A percentile compares a stretch with the other conserved stretches of the same genome.
phyloP scores from a whole-genome alignment of 2,797 vertebrate species.

The Pempheris klunzingeri region DNA sequence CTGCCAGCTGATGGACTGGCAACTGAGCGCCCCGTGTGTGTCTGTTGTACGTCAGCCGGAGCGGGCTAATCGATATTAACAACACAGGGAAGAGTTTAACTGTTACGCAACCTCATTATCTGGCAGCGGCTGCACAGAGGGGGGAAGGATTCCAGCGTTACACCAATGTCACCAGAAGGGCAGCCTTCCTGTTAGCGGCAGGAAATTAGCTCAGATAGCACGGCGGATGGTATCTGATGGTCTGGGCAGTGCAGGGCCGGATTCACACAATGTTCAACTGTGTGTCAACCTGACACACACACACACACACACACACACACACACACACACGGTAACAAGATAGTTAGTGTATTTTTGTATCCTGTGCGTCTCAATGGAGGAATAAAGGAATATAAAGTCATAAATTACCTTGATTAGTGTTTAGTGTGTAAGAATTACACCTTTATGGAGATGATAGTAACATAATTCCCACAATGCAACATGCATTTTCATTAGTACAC shows the following conservation, averaged over 20 bases:
- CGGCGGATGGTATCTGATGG: conserved; percentile 17
- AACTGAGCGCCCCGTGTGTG: conserved; percentile 43
- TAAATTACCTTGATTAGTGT: neutral
- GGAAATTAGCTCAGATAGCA: conserved; percentile 55
- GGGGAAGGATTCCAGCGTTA: conserved; percentile 30
- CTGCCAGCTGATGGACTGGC: conserved; percentile 71
- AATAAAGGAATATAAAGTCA: neutral
- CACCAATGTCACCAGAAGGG: conserved; percentile 73
- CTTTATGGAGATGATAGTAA: neutral
- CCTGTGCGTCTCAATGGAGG: neutral
- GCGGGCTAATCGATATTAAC: conserved; percentile 70
- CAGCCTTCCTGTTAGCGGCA: conserved; percentile 53
- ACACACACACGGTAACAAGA: neutral
- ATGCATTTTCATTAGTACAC: no score
- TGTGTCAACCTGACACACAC: neutral
- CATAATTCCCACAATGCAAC: neutral
- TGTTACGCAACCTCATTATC: conserved; percentile 73
- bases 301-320: conserved; percentile 22
- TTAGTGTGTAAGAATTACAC: no score
- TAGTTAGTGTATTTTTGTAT: conserved; percentile 1
- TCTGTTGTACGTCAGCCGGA: conserved; percentile 55
- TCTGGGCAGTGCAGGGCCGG: neutral
- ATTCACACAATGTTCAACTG: conserved; percentile 5
- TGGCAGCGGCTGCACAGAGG: conserved; percentile 18
- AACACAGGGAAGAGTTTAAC: conserved; percentile 73